These are phyloP conservation scores for Bolborhynchus lineola DNA, from an alignment of 2,113 vertebrate species.

Conservation along the genomic window DNA sequence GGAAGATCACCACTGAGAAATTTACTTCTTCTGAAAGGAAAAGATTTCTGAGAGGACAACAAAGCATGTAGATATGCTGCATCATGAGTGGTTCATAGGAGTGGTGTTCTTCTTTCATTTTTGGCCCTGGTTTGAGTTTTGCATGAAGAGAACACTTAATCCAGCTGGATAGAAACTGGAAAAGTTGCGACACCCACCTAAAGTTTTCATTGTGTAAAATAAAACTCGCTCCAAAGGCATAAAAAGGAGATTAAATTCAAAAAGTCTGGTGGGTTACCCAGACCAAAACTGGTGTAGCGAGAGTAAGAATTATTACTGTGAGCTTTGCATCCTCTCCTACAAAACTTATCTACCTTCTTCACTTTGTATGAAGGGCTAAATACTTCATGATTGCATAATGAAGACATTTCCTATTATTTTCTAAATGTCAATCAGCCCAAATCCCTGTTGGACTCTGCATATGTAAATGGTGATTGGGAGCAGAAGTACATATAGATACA, in stretches of 20 bases:
- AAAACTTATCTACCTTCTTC: not conserved
- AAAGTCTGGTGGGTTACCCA: not conserved
- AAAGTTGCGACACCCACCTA: not conserved
- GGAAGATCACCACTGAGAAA: not conserved
- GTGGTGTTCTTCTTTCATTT: not conserved
- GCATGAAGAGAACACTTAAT: conserved; percentile 39
- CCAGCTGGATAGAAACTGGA: not conserved
- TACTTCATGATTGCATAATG: not conserved
- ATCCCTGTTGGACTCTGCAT: not conserved
- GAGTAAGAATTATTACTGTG: not conserved
- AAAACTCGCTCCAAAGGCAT: not conserved
- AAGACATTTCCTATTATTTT: not conserved
- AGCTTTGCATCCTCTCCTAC: not conserved
- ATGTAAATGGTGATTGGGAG: not conserved
- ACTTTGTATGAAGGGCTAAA: not conserved
- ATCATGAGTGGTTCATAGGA: not conserved
- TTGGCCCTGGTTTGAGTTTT: not conserved
- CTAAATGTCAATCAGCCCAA: not conserved
- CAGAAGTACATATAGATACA: not conserved
- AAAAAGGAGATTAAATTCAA: not conserved
- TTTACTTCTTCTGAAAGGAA: not conserved
- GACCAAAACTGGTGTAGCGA: not conserved
- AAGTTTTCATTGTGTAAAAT: not conserved
- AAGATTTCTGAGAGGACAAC: not conserved
- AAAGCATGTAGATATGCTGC: not conserved